Conservation (phyloP, 2,797 vertebrate genomes). For the Lepilemur ruficaudatus region DNA sequence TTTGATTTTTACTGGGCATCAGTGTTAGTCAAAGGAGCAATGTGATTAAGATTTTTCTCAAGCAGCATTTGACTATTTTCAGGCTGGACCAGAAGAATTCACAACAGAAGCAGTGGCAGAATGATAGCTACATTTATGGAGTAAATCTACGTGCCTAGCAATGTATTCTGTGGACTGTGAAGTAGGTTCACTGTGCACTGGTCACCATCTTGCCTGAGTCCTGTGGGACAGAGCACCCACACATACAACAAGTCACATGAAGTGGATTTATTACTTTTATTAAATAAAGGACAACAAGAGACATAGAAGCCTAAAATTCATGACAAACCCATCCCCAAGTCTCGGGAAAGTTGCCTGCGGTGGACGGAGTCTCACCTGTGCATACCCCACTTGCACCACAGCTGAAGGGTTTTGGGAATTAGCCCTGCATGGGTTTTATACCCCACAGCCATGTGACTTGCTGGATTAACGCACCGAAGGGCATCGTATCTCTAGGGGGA, state of each 20-base stretch:
- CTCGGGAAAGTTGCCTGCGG: background rate
- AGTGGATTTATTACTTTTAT: background rate
- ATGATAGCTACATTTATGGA: background rate
- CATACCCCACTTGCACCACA: background rate
- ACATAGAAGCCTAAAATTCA: background rate
- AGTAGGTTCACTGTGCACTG: background rate
- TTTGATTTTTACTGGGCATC: background rate
- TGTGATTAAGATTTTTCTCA: background rate
- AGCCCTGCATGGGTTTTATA: background rate
- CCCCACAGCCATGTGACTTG: background rate
- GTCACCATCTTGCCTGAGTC: background rate
- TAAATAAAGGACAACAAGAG: background rate
- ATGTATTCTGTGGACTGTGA: background rate
- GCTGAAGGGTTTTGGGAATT: background rate
- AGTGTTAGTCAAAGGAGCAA: background rate
- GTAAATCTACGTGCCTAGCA: background rate
- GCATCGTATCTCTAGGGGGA: no score
- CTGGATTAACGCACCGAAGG: background rate
- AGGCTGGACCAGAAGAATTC: background rate
- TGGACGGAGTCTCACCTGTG: background rate
- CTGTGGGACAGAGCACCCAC: background rate
- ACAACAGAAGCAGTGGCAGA: background rate
- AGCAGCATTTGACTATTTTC: background rate
- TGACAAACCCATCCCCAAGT: background rate
- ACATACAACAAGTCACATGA: background rate